A percentile compares a stretch with the other conserved stretches of the same genome.
These are phyloP conservation scores for Ctenodactylus gundi DNA, from an alignment of 2,113 vertebrate species.

Conservation along the genomic window DNA sequence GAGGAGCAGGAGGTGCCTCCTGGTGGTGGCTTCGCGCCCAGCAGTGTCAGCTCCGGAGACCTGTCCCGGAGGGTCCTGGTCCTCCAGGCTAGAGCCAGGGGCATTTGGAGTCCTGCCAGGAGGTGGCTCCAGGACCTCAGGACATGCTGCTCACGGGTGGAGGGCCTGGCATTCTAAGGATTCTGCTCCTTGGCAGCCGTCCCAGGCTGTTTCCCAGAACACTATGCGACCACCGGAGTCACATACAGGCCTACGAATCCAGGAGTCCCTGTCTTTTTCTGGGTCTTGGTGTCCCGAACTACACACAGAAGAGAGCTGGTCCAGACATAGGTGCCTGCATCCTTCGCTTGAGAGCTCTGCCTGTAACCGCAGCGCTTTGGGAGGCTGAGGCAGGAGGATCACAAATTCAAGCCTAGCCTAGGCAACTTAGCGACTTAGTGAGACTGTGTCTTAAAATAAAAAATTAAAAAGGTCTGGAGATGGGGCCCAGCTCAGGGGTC, in stretches of 20 bases:
- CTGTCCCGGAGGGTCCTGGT: too few relatives aligned
- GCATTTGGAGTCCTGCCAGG: not conserved
- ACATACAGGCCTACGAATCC: too few relatives aligned
- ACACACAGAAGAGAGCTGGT: not conserved
- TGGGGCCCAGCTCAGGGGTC: too few relatives aligned
- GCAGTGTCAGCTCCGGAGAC: not conserved
- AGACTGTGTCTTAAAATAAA: too few relatives aligned
- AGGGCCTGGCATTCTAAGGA: not conserved
- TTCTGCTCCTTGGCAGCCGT: not conserved
- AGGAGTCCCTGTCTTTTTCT: not conserved
- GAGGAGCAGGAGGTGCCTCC: not conserved
- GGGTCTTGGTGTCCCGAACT: not conserved
- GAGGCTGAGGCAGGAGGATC: too few relatives aligned
- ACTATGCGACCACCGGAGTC: accelerated
- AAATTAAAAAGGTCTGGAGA: too few relatives aligned
- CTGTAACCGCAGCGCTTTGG: too few relatives aligned
- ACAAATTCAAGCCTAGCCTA: too few relatives aligned
- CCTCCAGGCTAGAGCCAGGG: not conserved
- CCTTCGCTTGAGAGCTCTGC: not conserved
- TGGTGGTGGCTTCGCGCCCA: not conserved
- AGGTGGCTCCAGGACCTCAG: too few relatives aligned
- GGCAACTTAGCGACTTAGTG: too few relatives aligned
- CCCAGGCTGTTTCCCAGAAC: not conserved
- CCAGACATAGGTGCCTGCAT: accelerated
- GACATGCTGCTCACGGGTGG: too few relatives aligned